Percentiles rank a stretch among this genome's conserved stretches.
These are phyloP conservation scores for Sclerurus mexicanus DNA, from an alignment of 2,113 vertebrate species.

Conservation along the genomic window DNA sequence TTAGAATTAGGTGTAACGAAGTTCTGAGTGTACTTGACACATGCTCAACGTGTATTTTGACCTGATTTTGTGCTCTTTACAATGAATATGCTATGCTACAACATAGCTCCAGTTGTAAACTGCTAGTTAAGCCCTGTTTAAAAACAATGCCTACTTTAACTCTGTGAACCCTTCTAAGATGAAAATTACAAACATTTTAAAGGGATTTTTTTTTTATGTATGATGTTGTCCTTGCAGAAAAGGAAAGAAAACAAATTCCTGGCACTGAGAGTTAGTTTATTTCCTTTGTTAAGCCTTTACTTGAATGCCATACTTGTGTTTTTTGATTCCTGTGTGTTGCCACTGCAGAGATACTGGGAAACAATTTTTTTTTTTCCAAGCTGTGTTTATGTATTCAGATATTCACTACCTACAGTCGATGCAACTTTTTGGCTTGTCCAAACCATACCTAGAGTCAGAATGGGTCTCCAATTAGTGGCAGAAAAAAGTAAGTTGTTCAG, in stretches of 20 bases:
- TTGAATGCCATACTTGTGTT: neutral
- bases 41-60: neutral
- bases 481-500: neutral
- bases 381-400: neutral
- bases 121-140: neutral
- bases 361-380: neutral
- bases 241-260: neutral
- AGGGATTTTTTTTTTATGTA: neutral
- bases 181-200: neutral
- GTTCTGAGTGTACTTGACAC: neutral
- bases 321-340: neutral
- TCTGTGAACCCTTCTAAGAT: neutral
- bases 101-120: neutral
- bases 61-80: neutral
- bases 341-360: neutral
- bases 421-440: neutral
- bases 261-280: neutral
- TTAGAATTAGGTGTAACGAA: neutral
- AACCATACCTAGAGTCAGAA: neutral
- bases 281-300: neutral
- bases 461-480: neutral
- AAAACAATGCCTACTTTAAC: neutral
- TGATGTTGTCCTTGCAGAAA: neutral
- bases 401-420: neutral
- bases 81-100: neutral